Evolutionary conservation across 2,113 vertebrate species (phyloP).

Genomic region (Cairina moschata): DNA sequence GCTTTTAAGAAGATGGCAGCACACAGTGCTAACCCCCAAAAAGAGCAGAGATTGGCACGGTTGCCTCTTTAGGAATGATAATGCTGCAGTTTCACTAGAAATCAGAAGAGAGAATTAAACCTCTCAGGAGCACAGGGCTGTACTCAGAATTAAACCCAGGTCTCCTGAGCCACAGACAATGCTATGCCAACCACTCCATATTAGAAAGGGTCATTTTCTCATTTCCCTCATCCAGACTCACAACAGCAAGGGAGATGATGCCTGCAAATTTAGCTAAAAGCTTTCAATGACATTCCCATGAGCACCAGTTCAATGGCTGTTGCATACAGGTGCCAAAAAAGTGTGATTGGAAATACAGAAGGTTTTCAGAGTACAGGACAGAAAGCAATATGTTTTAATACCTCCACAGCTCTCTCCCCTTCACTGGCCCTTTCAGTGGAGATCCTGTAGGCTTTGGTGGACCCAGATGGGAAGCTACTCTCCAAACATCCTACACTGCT

Average conservation of each 20-base stretch:
- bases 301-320: neutral
- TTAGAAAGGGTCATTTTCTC: neutral
- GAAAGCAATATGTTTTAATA: neutral
- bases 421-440: neutral
- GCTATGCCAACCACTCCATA: neutral
- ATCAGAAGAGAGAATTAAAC: neutral
- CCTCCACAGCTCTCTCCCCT: neutral
- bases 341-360: neutral
- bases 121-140: neutral
- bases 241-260: neutral
- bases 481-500: neutral
- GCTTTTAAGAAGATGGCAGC: neutral
- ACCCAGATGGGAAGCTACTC: neutral
- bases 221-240: neutral
- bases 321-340: slow-evolving; percentile 8
- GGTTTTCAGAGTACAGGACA: neutral
- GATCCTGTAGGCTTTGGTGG: neutral
- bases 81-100: neutral
- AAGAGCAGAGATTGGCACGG: neutral
- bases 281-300: neutral
- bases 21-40: neutral
- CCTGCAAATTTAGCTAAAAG: slow-evolving; percentile 14
- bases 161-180: neutral
- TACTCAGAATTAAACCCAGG: neutral
- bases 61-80: neutral